These are phyloP conservation scores for Seriola aureovittata DNA, from an alignment of 2,113 vertebrate genomes.

Conservation along the genomic window DNA sequence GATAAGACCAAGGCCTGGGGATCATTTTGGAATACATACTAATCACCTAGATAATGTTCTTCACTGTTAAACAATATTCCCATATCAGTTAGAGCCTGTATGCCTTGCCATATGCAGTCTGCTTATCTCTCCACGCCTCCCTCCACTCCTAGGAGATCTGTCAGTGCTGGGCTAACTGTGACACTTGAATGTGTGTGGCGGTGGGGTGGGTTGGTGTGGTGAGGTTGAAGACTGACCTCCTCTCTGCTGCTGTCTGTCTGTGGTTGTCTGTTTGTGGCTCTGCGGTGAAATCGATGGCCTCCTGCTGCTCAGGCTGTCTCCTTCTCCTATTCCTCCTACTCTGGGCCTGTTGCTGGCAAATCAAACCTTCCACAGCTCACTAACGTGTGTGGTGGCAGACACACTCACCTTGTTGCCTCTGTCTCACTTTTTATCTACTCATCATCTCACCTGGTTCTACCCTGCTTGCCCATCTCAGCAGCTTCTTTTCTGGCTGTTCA, in stretches of 20 bases:
- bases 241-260: slow-evolving; percentile 26
- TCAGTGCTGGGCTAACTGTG: slow-evolving; percentile 51
- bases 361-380: slow-evolving; percentile 52
- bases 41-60: slow-evolving; percentile 70
- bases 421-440: neutral
- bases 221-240: slow-evolving; percentile 26
- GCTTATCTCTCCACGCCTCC: slow-evolving; percentile 58
- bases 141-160: slow-evolving; percentile 54
- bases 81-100: slow-evolving; percentile 59
- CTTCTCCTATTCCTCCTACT: slow-evolving; percentile 10
- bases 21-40: slow-evolving; percentile 64
- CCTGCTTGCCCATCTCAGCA: slow-evolving; percentile 3
- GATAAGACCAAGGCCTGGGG: slow-evolving; percentile 67
- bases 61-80: slow-evolving; percentile 65
- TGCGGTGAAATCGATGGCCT: slow-evolving; percentile 49
- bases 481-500: slow-evolving; percentile 24
- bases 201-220: slow-evolving; percentile 16
- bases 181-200: slow-evolving; percentile 28
- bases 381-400: neutral
- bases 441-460: slow-evolving; percentile 19
- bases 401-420: slow-evolving; percentile 17
- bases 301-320: slow-evolving; percentile 44
- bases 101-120: slow-evolving; percentile 41
- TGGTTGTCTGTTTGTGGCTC: slow-evolving; percentile 39
- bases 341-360: slow-evolving; percentile 36